Conservation (phyloP, 2,113 vertebrate genomes). For the Chunga burmeisteri region DNA sequence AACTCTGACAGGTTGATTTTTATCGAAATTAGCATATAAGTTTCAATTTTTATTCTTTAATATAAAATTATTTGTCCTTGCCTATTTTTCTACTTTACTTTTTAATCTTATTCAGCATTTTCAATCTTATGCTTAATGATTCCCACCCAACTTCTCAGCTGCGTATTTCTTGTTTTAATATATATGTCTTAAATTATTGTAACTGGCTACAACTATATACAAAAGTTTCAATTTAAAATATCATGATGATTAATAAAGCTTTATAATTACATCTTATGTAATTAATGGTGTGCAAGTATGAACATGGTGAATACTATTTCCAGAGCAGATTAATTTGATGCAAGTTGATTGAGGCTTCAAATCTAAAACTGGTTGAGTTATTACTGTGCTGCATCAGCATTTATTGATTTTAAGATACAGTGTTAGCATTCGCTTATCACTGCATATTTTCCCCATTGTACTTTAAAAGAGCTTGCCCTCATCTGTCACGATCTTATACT, state of each 20-base stretch:
- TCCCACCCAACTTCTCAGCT: background rate
- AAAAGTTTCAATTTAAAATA: constrained; percentile 39
- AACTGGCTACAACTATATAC: background rate
- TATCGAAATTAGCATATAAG: background rate
- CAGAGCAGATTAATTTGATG: constrained; percentile 29
- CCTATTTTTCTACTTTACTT: background rate
- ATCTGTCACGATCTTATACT: constrained; percentile 26
- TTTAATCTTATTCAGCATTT: background rate
- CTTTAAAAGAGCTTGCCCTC: constrained; percentile 22
- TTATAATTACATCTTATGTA: constrained; percentile 21
- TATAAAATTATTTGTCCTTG: background rate
- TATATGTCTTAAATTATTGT: background rate
- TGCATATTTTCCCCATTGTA: constrained; percentile 41
- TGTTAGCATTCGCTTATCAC: constrained; percentile 53
- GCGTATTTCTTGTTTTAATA: background rate
- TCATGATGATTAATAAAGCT: constrained; percentile 29
- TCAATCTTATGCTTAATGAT: constrained; percentile 7
- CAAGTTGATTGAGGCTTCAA: constrained; percentile 1
- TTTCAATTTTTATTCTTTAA: background rate
- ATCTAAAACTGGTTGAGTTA: constrained; percentile 22
- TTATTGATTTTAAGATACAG: constrained; percentile 40
- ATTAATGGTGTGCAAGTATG: constrained; percentile 34
- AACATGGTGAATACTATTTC: background rate
- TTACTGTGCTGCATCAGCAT: constrained; percentile 30
- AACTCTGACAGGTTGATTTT: background rate